Conservation (phyloP, 2,888 invertebrate genomes). For the Drosophila paramelanica region DNA sequence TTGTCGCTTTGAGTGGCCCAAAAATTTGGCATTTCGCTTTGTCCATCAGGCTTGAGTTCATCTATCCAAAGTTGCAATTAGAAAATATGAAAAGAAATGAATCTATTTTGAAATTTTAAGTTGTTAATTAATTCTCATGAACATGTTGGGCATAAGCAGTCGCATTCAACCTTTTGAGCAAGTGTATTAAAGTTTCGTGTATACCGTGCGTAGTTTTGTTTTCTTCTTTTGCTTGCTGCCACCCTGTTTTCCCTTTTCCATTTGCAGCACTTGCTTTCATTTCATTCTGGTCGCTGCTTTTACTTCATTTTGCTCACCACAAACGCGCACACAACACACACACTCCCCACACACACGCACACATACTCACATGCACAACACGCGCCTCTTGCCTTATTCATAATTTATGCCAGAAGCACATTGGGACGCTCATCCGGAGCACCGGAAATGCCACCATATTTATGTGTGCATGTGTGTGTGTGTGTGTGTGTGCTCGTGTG, state of each 20-base stretch:
- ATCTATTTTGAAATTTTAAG: no score
- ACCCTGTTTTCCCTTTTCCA: constrained; percentile 10
- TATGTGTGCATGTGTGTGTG: constrained; percentile 48
- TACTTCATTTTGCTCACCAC: constrained; percentile 73
- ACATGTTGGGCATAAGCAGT: no score
- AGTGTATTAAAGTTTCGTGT: constrained; percentile 40
- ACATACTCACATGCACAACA: constrained; percentile 38
- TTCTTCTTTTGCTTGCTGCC: constrained; percentile 20
- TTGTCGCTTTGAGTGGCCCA: constrained; percentile 35
- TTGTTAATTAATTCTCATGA: no score
- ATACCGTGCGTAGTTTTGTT: constrained; percentile 21
- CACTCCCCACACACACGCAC: constrained; percentile 26
- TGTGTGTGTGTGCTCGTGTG: constrained; percentile 27
- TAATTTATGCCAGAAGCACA: constrained; percentile 81
- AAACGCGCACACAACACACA: constrained; percentile 47
- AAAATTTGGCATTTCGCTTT: constrained; percentile 12
- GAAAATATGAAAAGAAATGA: not conserved
- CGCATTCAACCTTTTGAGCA: not conserved
- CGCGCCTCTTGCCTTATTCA: constrained; percentile 71
- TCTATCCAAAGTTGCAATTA: not conserved
- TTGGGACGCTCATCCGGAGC: constrained; percentile 62
- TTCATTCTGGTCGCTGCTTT: constrained; percentile 67
- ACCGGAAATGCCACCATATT: constrained; percentile 77
- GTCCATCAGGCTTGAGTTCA: not conserved
- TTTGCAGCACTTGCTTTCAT: constrained; percentile 74